Evolutionary conservation across 2,888 invertebrate species (phyloP).

Genomic region (Allygus modestus): DNA sequence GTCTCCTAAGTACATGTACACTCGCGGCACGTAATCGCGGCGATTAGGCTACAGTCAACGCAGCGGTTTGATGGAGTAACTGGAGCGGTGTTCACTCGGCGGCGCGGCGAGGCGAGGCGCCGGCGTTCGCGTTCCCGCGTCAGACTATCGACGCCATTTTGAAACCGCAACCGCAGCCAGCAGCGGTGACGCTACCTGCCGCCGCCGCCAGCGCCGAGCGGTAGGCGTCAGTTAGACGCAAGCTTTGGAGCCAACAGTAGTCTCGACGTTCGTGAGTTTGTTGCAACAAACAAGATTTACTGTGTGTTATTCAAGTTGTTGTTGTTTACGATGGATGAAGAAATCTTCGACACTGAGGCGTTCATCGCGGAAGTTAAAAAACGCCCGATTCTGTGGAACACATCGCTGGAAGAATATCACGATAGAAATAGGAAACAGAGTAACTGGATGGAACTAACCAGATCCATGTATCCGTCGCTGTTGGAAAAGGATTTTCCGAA

Average conservation of each 20-base stretch:
- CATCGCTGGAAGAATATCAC: background rate
- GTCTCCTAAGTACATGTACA: no score
- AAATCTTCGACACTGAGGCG: background rate
- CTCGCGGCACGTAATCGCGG: no score
- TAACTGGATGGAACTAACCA: background rate
- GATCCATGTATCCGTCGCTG: background rate
- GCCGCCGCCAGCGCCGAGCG: background rate
- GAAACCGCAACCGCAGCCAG: background rate
- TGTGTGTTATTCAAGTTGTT: background rate
- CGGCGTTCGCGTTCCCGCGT: background rate
- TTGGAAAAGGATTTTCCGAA: background rate
- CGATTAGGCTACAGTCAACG: no score
- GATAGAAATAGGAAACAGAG: background rate
- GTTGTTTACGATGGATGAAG: background rate
- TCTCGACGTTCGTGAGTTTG: background rate
- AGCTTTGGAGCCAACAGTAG: background rate
- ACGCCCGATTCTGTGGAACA: background rate
- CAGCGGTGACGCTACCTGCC: background rate
- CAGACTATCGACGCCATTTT: conserved; percentile 8
- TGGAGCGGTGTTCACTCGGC: background rate
- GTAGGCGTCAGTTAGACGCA: background rate
- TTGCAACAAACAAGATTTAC: no score
- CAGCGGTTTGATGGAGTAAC: no score
- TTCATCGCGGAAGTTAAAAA: background rate
- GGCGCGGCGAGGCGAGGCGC: background rate